These are phyloP conservation scores for Daktulosphaira vitifoliae DNA, from an alignment of 1,140 invertebrate species.

Conservation along the genomic window DNA sequence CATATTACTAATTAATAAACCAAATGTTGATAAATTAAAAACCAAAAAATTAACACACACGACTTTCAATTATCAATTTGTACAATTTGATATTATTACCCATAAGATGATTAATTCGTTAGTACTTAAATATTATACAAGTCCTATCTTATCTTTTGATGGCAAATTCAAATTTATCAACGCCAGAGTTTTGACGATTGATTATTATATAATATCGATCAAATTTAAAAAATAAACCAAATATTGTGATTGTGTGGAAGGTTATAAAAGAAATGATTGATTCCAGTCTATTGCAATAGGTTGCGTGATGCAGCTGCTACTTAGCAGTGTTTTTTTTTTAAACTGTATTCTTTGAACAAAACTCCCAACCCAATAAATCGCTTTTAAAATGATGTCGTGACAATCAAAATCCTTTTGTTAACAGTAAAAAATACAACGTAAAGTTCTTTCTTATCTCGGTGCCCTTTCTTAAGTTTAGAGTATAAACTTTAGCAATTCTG, in stretches of 20 bases:
- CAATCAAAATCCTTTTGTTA: conserved; percentile 26
- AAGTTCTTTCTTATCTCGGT: conserved; percentile 24
- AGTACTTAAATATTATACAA: too few species aligned
- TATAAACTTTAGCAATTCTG: conserved; percentile 14
- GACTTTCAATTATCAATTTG: too few species aligned
- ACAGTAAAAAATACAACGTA: conserved; percentile 9
- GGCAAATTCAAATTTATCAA: too few species aligned
- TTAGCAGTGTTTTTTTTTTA: conserved; percentile 2
- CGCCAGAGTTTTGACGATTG: too few species aligned
- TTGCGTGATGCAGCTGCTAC: conserved; percentile 1
- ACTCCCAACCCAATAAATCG: conserved; percentile 25
- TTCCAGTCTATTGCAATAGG: conserved; percentile 21
- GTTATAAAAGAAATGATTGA: conserved; percentile 12
- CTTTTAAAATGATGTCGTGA: conserved; percentile 24
- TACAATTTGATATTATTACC: too few species aligned
- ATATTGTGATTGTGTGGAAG: too few species aligned
- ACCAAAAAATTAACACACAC: too few species aligned
- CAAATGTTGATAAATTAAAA: too few species aligned
- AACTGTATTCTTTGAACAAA: background rate
- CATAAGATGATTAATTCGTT: too few species aligned
- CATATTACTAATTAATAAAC: too few species aligned
- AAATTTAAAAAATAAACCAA: conserved; percentile 24
- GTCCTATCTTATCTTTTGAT: too few species aligned
- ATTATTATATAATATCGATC: conserved; percentile 22
- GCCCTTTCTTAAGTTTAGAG: background rate